Conservation (phyloP, 2,888 invertebrate species). For the Hyposoter dolosus region DNA sequence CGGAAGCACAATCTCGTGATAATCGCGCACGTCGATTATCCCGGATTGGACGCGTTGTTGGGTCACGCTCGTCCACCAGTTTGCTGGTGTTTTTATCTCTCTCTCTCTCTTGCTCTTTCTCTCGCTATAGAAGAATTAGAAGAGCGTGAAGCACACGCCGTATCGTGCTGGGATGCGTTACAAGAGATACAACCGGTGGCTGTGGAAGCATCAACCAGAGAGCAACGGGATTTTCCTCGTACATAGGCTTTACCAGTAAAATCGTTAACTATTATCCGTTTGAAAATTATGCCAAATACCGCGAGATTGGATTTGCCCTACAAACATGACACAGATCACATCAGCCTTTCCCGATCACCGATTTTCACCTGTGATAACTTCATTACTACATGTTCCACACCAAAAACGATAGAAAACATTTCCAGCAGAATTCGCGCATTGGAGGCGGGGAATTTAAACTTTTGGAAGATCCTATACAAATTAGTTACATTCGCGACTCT, state of each 20-base stretch:
- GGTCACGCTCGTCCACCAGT: slow-evolving; percentile 62
- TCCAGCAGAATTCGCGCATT: background rate
- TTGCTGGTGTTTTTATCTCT: slow-evolving; percentile 59
- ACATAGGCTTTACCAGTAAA: slow-evolving; percentile 30
- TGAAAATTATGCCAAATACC: slow-evolving; percentile 14
- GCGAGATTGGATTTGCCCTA: slow-evolving; percentile 1
- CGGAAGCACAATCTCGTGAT: slow-evolving; percentile 67
- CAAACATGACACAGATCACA: background rate
- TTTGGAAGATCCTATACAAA: background rate
- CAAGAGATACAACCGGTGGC: slow-evolving; percentile 26
- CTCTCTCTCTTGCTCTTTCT: slow-evolving; percentile 3
- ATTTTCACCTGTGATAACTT: background rate
- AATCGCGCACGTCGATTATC: slow-evolving; percentile 68
- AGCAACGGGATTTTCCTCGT: slow-evolving; percentile 37
- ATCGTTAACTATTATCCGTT: slow-evolving; percentile 56
- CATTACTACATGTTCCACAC: background rate
- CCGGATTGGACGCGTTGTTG: slow-evolving; percentile 47
- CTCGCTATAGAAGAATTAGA: slow-evolving; percentile 66
- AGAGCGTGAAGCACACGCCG: slow-evolving; percentile 70
- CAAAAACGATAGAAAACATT: background rate
- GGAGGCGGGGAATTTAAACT: background rate
- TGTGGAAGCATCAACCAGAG: slow-evolving; percentile 51
- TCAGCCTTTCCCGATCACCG: background rate
- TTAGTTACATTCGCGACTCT: too few relatives aligned
- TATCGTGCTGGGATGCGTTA: slow-evolving; percentile 37